Evolutionary conservation across 2,888 invertebrate species (phyloP).

Genomic region (Nymphalis polychloros): DNA sequence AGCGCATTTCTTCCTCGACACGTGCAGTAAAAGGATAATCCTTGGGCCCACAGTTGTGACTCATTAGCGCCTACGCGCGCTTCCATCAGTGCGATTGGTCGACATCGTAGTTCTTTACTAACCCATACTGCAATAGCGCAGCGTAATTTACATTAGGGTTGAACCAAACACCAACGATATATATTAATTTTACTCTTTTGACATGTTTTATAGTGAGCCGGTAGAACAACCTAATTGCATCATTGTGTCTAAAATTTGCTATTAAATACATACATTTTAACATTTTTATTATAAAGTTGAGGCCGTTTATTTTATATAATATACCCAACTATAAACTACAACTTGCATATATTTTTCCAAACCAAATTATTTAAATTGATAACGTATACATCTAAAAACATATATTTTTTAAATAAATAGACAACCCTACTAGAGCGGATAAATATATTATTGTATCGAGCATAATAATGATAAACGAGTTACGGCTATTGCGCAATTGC

Average conservation of each 20-base stretch:
- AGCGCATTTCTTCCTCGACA: conserved; percentile 48
- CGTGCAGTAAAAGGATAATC: conserved; percentile 74
- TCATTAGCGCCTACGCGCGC: conserved; percentile 70
- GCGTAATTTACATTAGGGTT: conserved; percentile 33
- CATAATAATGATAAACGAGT: conserved; percentile 35
- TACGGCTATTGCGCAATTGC: conserved; percentile 35
- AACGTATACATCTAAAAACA: too few species aligned
- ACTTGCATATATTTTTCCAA: too few species aligned
- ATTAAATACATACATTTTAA: too few species aligned
- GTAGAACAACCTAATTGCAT: background rate
- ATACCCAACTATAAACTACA: too few species aligned
- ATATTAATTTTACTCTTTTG: background rate
- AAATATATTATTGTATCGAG: conserved; percentile 22
- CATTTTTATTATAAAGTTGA: too few species aligned
- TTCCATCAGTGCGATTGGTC: conserved; percentile 34
- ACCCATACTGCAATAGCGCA: conserved; percentile 32
- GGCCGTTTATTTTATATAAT: too few species aligned
- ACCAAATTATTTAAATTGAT: too few species aligned
- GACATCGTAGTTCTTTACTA: conserved; percentile 23
- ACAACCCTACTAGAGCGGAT: conserved; percentile 23
- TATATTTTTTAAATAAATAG: background rate
- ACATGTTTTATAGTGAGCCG: background rate
- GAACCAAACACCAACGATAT: background rate
- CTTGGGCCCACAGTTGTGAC: conserved; percentile 71
- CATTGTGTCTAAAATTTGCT: too few species aligned